Conservation (phyloP, 2,888 invertebrate genomes). For the Crematogaster levior region DNA sequence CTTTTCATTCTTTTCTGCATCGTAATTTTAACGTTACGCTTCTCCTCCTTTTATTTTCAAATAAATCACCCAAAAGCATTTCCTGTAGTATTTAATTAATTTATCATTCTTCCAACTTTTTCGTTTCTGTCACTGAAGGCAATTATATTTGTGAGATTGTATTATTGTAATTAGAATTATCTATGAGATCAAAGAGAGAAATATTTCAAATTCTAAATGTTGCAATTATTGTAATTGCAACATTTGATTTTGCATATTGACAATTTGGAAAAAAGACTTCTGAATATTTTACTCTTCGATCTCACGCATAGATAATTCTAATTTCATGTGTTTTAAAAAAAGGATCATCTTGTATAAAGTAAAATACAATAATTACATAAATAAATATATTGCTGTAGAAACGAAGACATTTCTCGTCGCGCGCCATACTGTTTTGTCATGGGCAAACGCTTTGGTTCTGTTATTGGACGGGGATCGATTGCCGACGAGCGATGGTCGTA, state of each 20-base stretch:
- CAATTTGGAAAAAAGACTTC: background rate
- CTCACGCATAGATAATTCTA: background rate
- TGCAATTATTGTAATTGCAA: too few relatives aligned
- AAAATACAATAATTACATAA: background rate
- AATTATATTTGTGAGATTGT: too few relatives aligned
- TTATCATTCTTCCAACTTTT: background rate
- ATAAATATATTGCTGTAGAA: background rate
- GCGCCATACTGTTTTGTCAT: slow-evolving; percentile 64
- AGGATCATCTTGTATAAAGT: background rate
- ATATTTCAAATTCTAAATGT: too few relatives aligned
- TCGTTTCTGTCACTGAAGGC: background rate
- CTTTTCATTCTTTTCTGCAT: background rate
- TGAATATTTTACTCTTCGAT: background rate
- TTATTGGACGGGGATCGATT: slow-evolving; percentile 72
- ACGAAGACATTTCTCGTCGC: background rate
- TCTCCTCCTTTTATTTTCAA: background rate
- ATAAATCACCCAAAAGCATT: background rate
- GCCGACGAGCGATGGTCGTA: slow-evolving; percentile 60
- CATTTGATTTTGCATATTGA: too few relatives aligned
- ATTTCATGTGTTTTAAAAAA: background rate
- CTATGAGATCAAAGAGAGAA: background rate
- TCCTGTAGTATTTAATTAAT: background rate
- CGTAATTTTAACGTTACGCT: background rate
- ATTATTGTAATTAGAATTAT: background rate
- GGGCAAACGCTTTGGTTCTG: slow-evolving; percentile 43